Percentiles rank a stretch among this genome's conserved stretches.
Evolutionary conservation across 1,140 invertebrate genomes (phyloP).

Genomic region (Micrasema minimum): DNA sequence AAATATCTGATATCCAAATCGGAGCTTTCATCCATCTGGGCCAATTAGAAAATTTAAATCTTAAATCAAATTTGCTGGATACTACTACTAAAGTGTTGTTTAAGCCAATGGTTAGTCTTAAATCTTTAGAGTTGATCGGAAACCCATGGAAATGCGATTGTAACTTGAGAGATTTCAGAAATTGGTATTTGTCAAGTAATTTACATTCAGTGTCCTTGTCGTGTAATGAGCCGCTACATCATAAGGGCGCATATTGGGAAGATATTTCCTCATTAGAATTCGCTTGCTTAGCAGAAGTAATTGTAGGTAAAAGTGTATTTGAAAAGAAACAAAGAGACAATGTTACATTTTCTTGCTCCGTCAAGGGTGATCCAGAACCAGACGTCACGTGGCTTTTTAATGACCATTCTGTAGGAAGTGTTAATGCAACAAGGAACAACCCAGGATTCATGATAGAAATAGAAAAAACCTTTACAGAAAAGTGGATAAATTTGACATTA

Average conservation of each 20-base stretch:
- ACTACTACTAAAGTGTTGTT: slow-evolving; percentile 75
- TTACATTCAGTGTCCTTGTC: slow-evolving; percentile 73
- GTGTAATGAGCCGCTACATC: slow-evolving; percentile 71
- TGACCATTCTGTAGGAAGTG: slow-evolving; percentile 56
- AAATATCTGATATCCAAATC: slow-evolving; percentile 71
- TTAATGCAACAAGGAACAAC: slow-evolving; percentile 59
- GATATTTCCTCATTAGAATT: slow-evolving; percentile 75
- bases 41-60: slow-evolving; percentile 76
- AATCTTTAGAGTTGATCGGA: slow-evolving; percentile 77
- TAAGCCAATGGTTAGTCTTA: slow-evolving; percentile 73
- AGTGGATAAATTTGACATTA: slow-evolving; percentile 64
- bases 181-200: slow-evolving; percentile 75
- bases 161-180: slow-evolving; percentile 76
- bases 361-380: slow-evolving; percentile 85
- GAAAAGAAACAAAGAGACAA: slow-evolving; percentile 69
- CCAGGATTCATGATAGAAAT: slow-evolving; percentile 30
- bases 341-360: slow-evolving; percentile 81
- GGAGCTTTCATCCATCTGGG: slow-evolving; percentile 74
- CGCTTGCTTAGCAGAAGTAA: slow-evolving; percentile 77
- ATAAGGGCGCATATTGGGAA: slow-evolving; percentile 74
- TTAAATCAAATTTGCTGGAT: slow-evolving; percentile 76
- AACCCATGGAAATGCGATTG: slow-evolving; percentile 89
- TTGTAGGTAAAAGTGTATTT: slow-evolving; percentile 50
- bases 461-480: slow-evolving; percentile 54
- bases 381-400: slow-evolving; percentile 74